A percentile compares a stretch with the other conserved stretches of the same genome.
Conservation (phyloP, 2,113 vertebrate genomes). For the Tragelaphus buxtoni region DNA sequence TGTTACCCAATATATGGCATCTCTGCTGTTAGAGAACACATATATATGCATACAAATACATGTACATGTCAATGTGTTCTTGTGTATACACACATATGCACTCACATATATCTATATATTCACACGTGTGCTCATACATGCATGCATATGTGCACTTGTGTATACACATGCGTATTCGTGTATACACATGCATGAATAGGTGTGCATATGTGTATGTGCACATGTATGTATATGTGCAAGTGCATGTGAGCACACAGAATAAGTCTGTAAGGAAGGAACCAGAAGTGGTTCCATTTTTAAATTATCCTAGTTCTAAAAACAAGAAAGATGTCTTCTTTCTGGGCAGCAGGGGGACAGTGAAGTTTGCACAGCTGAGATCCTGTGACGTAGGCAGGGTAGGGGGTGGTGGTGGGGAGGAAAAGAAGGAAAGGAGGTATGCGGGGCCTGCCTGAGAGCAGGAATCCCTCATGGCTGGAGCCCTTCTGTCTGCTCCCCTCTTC, state of each 20-base stretch:
- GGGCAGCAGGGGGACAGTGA: not conserved
- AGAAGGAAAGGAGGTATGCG: not conserved
- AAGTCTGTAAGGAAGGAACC: not conserved
- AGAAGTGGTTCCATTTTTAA: not conserved
- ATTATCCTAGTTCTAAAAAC: not conserved
- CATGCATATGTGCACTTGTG: not conserved
- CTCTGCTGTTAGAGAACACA: not conserved
- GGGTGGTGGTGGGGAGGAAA: not conserved
- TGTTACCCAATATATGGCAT: not conserved
- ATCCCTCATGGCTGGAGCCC: not conserved
- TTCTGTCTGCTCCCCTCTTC: not conserved
- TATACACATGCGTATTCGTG: not conserved
- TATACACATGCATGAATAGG: not conserved
- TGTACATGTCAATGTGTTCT: not conserved
- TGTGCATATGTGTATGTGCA: too few relatives aligned
- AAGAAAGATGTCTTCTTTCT: not conserved
- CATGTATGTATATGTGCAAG: too few relatives aligned
- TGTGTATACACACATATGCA: not conserved
- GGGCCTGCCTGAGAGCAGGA: not conserved
- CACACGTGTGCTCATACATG: rapidly evolving
- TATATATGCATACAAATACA: not conserved
- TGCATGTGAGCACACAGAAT: not conserved
- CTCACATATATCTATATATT: not conserved
- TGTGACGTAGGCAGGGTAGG: too few relatives aligned
- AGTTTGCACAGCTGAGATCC: not conserved